Evolutionary conservation across 2,888 invertebrate species (phyloP), one percentile per base, ranked within the genome.

Genomic region (Panzeria rudis): DNA sequence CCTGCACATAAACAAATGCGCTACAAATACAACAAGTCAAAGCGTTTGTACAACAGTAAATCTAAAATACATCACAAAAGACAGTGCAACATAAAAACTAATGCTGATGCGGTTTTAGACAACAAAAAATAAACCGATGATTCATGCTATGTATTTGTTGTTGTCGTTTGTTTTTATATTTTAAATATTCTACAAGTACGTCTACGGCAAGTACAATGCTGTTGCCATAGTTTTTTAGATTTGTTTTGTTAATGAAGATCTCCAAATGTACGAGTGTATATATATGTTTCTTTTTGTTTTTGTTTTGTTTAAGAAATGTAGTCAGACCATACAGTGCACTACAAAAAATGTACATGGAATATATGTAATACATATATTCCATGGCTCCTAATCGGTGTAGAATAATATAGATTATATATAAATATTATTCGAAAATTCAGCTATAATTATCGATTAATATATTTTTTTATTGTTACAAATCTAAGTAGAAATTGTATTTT

Each of bases 81-180:
- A 25, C 47, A 47, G 32, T 15, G 9, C 44, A 76, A 71, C 56
- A 71, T 61, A 47, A 76, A 77, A 77, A 54, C 61, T 80, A 68
- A 68, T 80, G 72, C 44, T 77, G 44, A 72, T 80, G 80, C 66
- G 80, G 66, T 68, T 72, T 72, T 72, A 84, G 72, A 73, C 61
- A 75, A 68, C 56, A 62, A 68, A 72, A 76, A 80, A 13, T 59
- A 11, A 66, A 29, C 23, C 11, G 47, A 84, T 84, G 84, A 81
- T 47, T 84, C 80, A 81, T 73, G 13, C 61, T 35, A 73, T 69
- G 20, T 29, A 50, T 38, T 44, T 54, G 29, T 59, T 52, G 56
- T 47, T 54, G 11, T 44, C n/a, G 20, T 64, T 25, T 52, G 41
- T 7, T 32, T 32, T 66, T 66, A 8, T 44, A 17, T 76, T 76